These are phyloP conservation scores for Eupeodes latifasciatus DNA, from an alignment of 2,888 invertebrate species.

Conservation along the genomic window DNA sequence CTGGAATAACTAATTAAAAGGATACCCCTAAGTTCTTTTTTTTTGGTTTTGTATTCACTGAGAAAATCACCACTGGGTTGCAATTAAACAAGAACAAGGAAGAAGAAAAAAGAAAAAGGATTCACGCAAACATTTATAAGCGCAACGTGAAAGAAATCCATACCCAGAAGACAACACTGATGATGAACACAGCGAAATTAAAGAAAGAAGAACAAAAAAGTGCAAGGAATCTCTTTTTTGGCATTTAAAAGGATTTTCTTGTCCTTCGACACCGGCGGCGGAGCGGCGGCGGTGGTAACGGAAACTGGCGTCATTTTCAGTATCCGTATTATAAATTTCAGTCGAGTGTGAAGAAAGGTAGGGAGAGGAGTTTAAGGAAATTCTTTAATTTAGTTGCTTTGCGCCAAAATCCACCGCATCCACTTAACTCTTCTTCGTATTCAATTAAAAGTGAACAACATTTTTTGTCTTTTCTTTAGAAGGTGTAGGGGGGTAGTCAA, in stretches of 20 bases:
- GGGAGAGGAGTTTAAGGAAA: background rate
- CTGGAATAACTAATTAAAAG: conserved; percentile 71
- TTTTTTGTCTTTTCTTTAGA: conserved; percentile 34
- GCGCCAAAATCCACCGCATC: conserved; percentile 67
- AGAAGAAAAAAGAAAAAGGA: conserved; percentile 50
- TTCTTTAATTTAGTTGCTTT: conserved; percentile 59
- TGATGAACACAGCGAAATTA: background rate
- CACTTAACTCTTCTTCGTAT: conserved; percentile 74
- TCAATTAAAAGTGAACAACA: conserved; percentile 72
- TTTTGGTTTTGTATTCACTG: conserved; percentile 61
- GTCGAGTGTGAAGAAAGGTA: background rate
- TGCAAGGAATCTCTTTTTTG: conserved; percentile 58
- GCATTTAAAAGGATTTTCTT: conserved; percentile 78
- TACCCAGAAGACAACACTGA: background rate
- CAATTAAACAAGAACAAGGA: conserved; percentile 76
- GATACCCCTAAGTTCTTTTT: conserved; percentile 54
- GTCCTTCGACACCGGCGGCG: conserved; percentile 69
- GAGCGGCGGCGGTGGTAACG: background rate
- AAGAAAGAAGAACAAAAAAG: conserved; percentile 26
- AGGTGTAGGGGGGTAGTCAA: background rate
- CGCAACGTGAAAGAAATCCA: conserved; percentile 18
- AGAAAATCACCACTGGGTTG: conserved; percentile 78
- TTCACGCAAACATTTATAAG: conserved; percentile 73
- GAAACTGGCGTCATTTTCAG: background rate
- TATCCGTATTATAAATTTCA: background rate